Base-by-base conservation (phyloP, 1,140 invertebrate species). In the Maconellicoccus hirsutus region DNA sequence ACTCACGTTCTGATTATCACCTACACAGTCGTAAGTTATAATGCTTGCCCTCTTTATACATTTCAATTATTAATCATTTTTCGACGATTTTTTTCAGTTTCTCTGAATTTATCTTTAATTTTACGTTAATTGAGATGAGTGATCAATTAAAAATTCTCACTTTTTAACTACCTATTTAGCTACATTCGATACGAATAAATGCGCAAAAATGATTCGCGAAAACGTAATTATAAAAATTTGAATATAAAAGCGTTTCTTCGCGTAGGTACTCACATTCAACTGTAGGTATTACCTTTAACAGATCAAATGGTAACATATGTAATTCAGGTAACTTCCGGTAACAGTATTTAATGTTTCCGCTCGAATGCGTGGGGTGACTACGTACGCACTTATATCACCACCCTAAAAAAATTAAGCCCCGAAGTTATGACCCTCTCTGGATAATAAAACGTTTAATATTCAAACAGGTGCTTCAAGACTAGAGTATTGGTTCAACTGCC, bases 1-100 rank as follows among this genome's bases (percentile, higher is more conserved):
- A 25, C 61, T 66, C 42, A 25, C 61, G 61, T 66, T 66, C 61
- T 66, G 22, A 66, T 66, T 66, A 66, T 66, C 61, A 26, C 61
- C 61, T 66, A 12, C 22, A 23, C 21, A 26, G 7, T 23, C 22
- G 61, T 4, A 23, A 6, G 2, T 3, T 19, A 52, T 16, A 16
- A 6, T 33, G 29, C 12, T 12, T 52, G 42, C 16, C 42, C 42
- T 52, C 42, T 52, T 52, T 52, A 8, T 52, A 19, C 19, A 8
- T 66, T 25, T 25, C 61, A 19, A 66, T 12, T 66, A 66, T 66
- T 66, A 25, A 66, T 66, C 19, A 66, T 66, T 66, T 66, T 66
- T 23, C 21, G 10, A 10, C 29, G 29, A 33, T 33, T 33, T 33
- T 33, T 33, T 33, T 3, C 29, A 12, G 12, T 33, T 33, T 33